A percentile compares a stretch with the other conserved stretches of the same genome.
phyloP scores from a whole-genome alignment of 64 coral and sea anemone species.

The Montipora efflorescens region DNA sequence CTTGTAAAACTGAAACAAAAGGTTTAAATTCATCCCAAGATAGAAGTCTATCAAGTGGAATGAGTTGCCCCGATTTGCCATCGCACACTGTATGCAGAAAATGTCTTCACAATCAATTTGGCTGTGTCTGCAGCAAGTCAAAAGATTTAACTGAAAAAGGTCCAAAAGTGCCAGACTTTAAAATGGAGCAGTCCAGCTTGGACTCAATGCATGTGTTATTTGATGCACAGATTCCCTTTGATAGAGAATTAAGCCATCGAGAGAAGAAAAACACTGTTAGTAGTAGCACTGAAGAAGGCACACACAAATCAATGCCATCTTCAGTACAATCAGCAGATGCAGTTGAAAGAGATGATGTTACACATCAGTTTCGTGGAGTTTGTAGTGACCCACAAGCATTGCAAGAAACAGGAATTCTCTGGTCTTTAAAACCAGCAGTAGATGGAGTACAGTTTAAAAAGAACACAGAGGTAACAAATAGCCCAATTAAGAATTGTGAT shows the following conservation, averaged over 20 bases:
- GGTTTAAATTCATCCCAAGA: not conserved
- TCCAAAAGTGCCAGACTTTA: not conserved
- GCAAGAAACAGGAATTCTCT: not conserved
- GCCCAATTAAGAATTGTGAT: too few relatives aligned
- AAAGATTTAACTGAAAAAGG: not conserved
- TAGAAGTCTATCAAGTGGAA: not conserved
- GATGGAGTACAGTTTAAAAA: conserved; percentile 71
- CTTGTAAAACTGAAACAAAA: too few relatives aligned
- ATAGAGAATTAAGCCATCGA: not conserved
- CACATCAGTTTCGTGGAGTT: not conserved
- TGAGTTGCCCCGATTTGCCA: not conserved
- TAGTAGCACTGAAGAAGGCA: not conserved
- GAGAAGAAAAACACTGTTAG: not conserved
- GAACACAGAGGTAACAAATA: conserved; percentile 49
- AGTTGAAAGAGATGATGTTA: not conserved
- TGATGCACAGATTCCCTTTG: not conserved
- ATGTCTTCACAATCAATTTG: not conserved
- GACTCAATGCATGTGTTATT: too few relatives aligned
- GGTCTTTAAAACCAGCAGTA: conserved; percentile 23
- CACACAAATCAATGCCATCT: not conserved
- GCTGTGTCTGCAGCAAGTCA: not conserved
- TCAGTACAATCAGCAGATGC: not conserved
- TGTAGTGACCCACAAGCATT: not conserved
- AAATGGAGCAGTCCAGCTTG: not conserved
- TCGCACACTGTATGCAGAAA: not conserved